phyloP scores from a whole-genome alignment of 1,140 invertebrate species.

The Calliphora vicina region DNA sequence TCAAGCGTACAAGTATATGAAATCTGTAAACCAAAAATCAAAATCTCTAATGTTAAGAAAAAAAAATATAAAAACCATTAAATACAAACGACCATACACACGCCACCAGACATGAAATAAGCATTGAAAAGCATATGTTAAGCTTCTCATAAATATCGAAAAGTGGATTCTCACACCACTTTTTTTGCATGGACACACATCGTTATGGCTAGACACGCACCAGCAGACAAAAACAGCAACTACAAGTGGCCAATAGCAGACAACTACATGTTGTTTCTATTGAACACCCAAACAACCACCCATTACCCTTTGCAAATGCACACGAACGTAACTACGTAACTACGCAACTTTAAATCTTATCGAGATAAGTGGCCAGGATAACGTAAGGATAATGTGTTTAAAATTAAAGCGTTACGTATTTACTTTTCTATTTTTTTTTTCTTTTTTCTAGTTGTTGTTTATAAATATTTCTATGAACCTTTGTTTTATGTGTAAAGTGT shows the following conservation, averaged over 20 bases:
- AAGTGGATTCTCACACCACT: conserved; percentile 18
- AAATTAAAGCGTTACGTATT: conserved; percentile 15
- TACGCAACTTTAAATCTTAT: conserved; percentile 30
- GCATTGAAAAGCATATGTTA: background rate
- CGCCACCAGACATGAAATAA: background rate
- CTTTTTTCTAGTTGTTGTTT: background rate
- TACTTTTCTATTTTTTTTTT: no score
- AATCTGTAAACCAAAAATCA: background rate
- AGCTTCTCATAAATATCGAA: conserved; percentile 5
- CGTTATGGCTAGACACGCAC: conserved; percentile 17
- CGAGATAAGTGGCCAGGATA: conserved; percentile 31
- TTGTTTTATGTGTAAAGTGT: background rate
- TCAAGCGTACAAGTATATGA: background rate
- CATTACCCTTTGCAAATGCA: background rate
- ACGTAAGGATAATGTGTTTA: conserved; percentile 16
- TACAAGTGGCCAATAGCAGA: conserved; percentile 21
- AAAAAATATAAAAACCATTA: background rate
- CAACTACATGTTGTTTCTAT: background rate
- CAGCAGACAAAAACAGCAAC: background rate
- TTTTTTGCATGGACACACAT: background rate
- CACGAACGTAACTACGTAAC: background rate
- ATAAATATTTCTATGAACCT: background rate
- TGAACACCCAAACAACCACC: background rate
- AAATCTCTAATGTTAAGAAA: background rate
- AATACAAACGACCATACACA: background rate